Base-by-base conservation (phyloP, 1,140 invertebrate species). In the Pomacea maculata region DNA sequence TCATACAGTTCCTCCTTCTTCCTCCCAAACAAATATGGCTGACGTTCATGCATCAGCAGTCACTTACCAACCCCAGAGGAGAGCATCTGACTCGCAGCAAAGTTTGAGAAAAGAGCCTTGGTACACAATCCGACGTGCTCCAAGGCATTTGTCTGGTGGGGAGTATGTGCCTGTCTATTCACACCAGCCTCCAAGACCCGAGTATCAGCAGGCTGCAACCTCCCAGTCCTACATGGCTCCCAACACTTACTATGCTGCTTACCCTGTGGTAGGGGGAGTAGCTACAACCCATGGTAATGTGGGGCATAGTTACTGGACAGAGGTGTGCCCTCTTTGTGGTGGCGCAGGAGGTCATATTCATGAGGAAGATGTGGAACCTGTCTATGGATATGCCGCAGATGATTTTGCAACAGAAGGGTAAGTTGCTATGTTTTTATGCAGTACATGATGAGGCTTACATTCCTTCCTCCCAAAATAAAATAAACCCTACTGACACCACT, bases 301-400 rank as follows among this genome's bases (percentile, higher is more conserved):
- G 8, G 82, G 79, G 19, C 63, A 55, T 45, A 21, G 19, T 68
- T 67, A 79, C 17, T 68, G 79, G 72, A 77, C 72, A 52, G 70
- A 77, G 54, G 11, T 74, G 6, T 89, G 87, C 79, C 85, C 87
- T 17, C 72, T 88, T 76, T 88, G 88, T 85, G 88, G 88, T 15
- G 85, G 85, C 11, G 52, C 75, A 11, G 82, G 82, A 0, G 82
- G 78, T 29, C 87, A 88, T 61, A 84, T 85, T n/a, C 88, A 89
- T 72, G 83, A 83, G 74, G 85, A 86, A 61, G 81, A 83, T 29
- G 73, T 80, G n/a, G 80, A 72, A 21, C 82, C 75, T 21, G 80
- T 83, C 25, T 45, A 81, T 21, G 83, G 81, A 75, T 87, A 86
- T 73, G 54, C 80, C 8, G 65, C 85, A 64, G 78, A 84, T 65